Evolutionary conservation across 2,797 vertebrate species (phyloP), one percentile per base, ranked within the genome.

Genomic region (Champsocephalus gunnari): DNA sequence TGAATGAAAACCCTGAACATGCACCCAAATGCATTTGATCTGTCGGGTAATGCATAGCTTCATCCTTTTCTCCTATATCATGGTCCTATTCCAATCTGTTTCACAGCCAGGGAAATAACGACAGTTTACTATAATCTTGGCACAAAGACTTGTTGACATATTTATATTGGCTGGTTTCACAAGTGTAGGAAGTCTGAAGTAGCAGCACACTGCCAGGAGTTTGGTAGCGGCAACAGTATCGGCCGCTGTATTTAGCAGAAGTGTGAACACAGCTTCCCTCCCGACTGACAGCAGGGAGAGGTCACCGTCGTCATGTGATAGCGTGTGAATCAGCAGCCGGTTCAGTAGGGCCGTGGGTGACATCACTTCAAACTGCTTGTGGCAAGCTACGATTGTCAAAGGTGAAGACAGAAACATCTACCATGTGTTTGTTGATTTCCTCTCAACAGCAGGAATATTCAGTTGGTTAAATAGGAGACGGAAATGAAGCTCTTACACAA

Each of bases 351-450:
- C 85, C 84, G 87, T 65, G 77, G 75, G 73, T 81, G 89, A 92
- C 89, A 84, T 91, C 87, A 79, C 83, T 86, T 83, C 57, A 68
- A 84, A 85, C 79, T 76, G 74, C 77, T 74, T 62, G 77, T 47
- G 71, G 43, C 43, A 70, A 72, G 70, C 73, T 81, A 74, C 54
- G 88, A 92, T 92, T 92, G 89, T 92, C 90, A 73, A 54, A 74
- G 9, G 68, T 82, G 51, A 86, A 66, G 75, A 84, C 74, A 64
- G 49, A 73, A 59, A 77, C 16, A 74, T 81, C 13, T 9, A 57
- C 49, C 44, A 64, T 19, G 60, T 69, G 58, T 84, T 80, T 82
- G 72, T 53, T 79, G 69, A 21, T 49, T 80, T 79, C 53, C 56
- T 80, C 69, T 75, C 61, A 50, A 11, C 68, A 51, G 48, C 67